These are phyloP conservation scores for Rhopalosiphum maidis DNA, from an alignment of 1,140 invertebrate species.

Conservation along the genomic window DNA sequence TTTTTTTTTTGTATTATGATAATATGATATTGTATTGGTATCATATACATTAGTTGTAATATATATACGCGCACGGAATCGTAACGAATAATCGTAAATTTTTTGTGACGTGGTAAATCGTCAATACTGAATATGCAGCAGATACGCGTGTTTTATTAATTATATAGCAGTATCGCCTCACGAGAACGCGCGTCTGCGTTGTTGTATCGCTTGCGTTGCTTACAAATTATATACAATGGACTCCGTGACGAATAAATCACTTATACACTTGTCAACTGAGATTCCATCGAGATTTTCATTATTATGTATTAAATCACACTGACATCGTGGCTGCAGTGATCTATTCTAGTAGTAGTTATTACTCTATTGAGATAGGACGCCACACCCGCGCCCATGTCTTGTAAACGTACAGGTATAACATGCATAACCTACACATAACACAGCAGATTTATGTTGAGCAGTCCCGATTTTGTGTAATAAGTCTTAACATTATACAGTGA, in stretches of 20 bases:
- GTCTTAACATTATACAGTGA: no score
- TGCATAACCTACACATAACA: no score
- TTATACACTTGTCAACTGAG: background rate
- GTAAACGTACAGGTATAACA: background rate
- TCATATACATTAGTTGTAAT: background rate
- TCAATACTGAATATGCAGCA: background rate
- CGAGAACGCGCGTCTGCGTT: background rate
- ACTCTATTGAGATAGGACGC: background rate
- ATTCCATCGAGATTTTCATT: background rate
- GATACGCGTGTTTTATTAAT: background rate
- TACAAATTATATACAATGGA: background rate
- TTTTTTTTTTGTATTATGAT: background rate
- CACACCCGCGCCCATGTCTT: no score
- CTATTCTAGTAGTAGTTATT: background rate
- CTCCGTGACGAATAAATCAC: background rate
- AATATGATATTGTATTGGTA: background rate
- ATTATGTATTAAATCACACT: background rate
- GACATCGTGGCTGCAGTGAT: background rate
- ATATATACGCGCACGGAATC: background rate
- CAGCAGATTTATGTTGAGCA: no score
- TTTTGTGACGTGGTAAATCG: background rate
- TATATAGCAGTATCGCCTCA: background rate
- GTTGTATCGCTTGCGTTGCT: background rate
- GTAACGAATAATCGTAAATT: background rate
- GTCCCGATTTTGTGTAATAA: no score